Conservation (phyloP, 2,113 vertebrate genomes). For the Seriola aureovittata region DNA sequence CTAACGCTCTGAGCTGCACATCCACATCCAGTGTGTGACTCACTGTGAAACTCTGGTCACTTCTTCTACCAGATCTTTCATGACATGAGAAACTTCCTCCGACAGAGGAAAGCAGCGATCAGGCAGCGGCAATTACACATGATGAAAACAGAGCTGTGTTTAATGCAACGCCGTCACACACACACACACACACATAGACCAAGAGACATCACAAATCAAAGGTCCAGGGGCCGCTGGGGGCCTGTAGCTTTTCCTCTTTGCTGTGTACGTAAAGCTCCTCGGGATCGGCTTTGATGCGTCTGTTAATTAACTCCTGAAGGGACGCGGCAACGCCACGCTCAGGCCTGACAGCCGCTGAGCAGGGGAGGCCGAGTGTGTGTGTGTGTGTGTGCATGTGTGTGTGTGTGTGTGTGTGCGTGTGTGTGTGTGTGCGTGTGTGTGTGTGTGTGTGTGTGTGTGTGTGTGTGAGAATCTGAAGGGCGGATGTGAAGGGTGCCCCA, state of each 20-base stretch:
- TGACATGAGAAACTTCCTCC: neutral
- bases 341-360: slow-evolving; percentile 51
- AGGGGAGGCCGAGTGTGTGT: no score
- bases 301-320: slow-evolving; percentile 82
- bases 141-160: slow-evolving; percentile 33
- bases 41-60: neutral
- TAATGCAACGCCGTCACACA: slow-evolving; percentile 20
- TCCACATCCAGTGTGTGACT: no score
- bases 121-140: slow-evolving; percentile 27
- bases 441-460: neutral
- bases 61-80: neutral
- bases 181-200: slow-evolving; percentile 25
- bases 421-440: no score
- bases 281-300: slow-evolving; percentile 74
- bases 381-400: no score
- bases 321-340: slow-evolving; percentile 40
- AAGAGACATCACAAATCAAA: slow-evolving; percentile 73
- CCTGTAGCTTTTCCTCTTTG: slow-evolving; percentile 40
- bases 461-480: slow-evolving; percentile 32
- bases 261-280: slow-evolving; percentile 27
- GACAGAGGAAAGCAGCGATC: neutral
- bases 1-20: no score
- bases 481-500: slow-evolving; percentile 28
- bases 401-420: no score
- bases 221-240: slow-evolving; percentile 63